Evolutionary conservation across 23 tunicate genomes (phyloP), one percentile per base, ranked within the genome.

Genomic region (Ascidia mentula): DNA sequence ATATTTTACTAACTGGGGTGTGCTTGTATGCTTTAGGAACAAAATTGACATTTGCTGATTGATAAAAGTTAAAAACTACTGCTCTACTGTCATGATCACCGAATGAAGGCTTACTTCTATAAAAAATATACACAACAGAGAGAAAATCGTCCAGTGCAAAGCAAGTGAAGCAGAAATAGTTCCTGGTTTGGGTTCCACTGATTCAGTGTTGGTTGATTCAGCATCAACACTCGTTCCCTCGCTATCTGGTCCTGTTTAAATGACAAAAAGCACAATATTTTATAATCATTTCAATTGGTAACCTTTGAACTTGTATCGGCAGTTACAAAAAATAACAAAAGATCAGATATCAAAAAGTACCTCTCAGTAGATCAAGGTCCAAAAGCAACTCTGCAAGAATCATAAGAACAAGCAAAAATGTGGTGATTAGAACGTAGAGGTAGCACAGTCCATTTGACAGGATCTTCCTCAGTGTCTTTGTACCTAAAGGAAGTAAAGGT

Each of bases 91-190:
- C n/a, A n/a, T n/a, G n/a, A n/a, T n/a, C n/a, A n/a, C n/a, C n/a
- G n/a, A 74, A 33, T 42, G 53, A 8, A 30, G 37, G 31, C 77
- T 1, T 39, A 82, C 86, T 45, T 82, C 86, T 46, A 82, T 40
- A 37, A 82, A 46, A 38, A 76, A 82, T 24, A 82, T n/a, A 31
- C 36, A 40, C 45, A 82, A 45, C 34, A 82, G 40, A 7, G 86
- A 45, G 40, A 82, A 82, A 35, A 42, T 72, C 4, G 69, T 82
- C 86, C 84, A 81, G 31, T 81, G 84, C 37, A 81, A 8, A 22
- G 40, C 39, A 28, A 39, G 18, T 71, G 75, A 71, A 36, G 40
- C 30, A 53, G 65, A 53, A 34, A 34, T 28, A 12, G 75, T 17
- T 12, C 20, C 72, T 69, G 75, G 75, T 36, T 36, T 18, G 60